A percentile compares a stretch with the other conserved stretches of the same genome.
phyloP scores from a whole-genome alignment of 1,140 invertebrate genomes.

The Cydia splendana region DNA sequence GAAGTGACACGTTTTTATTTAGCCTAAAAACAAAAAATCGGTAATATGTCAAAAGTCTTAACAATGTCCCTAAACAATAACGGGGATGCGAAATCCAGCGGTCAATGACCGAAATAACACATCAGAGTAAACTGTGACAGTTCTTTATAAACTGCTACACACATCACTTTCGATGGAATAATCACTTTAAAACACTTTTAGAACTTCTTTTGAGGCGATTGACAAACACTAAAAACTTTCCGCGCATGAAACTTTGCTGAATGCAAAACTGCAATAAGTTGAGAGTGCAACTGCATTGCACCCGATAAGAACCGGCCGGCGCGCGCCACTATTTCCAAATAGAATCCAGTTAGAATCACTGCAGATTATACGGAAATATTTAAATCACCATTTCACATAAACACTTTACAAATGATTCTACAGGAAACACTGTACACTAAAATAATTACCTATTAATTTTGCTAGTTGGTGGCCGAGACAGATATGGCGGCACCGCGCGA shows the following conservation, averaged over 20 bases:
- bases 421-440: slow-evolving; percentile 71
- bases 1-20: slow-evolving; percentile 67
- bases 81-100: slow-evolving; percentile 77
- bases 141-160: slow-evolving; percentile 69
- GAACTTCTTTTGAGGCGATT: slow-evolving; percentile 60
- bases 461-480: slow-evolving; percentile 86
- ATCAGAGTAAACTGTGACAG: slow-evolving; percentile 71
- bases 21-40: slow-evolving; percentile 73
- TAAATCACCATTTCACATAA: slow-evolving; percentile 69
- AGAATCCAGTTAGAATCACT: slow-evolving; percentile 74
- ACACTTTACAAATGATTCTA: slow-evolving; percentile 64
- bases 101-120: slow-evolving; percentile 81
- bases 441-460: slow-evolving; percentile 81
- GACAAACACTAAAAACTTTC: slow-evolving; percentile 76
- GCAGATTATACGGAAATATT: slow-evolving; percentile 56
- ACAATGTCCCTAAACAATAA: slow-evolving; percentile 66
- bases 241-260: slow-evolving; percentile 76
- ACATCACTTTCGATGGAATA: slow-evolving; percentile 67
- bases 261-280: slow-evolving; percentile 80
- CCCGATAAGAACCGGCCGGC: slow-evolving; percentile 80
- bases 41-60: slow-evolving; percentile 63
- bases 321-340: slow-evolving; percentile 75
- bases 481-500: slow-evolving; percentile 82
- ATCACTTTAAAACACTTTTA: slow-evolving; percentile 73
- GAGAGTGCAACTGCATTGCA: slow-evolving; percentile 79